These are phyloP conservation scores for Artemisiospiza belli DNA, from an alignment of 2,113 vertebrate species.

Conservation along the genomic window DNA sequence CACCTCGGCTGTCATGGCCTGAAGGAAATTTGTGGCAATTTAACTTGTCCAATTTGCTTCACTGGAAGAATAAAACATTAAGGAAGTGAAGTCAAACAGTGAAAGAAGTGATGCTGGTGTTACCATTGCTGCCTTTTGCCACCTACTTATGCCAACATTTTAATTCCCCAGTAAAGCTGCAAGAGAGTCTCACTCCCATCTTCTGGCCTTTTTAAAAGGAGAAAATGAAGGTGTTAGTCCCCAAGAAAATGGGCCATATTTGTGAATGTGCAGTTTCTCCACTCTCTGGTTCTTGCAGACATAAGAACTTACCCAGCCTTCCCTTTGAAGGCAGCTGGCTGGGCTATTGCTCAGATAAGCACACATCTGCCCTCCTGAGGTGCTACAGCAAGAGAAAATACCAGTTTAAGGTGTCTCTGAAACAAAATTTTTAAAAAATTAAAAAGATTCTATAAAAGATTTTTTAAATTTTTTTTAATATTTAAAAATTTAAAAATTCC, in stretches of 20 bases:
- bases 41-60: neutral
- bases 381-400: neutral
- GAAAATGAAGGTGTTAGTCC: neutral
- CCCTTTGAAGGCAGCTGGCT: constrained; percentile 3
- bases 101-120: neutral
- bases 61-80: neutral
- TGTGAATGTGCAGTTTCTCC: neutral
- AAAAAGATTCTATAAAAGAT: rapidly evolving
- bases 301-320: neutral
- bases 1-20: neutral
- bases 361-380: neutral
- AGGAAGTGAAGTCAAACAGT: neutral
- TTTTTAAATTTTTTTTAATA: too few relatives aligned
- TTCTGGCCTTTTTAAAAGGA: neutral
- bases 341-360: neutral
- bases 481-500: too few relatives aligned
- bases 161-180: neutral
- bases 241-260: neutral
- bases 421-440: neutral
- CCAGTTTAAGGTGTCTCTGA: neutral
- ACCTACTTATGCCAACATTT: neutral
- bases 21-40: neutral
- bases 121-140: neutral
- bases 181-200: neutral
- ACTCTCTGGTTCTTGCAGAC: neutral